A percentile compares a stretch with the other conserved stretches of the same genome.
Conservation (phyloP, 2,113 vertebrate genomes). For the Grallaria varia region DNA sequence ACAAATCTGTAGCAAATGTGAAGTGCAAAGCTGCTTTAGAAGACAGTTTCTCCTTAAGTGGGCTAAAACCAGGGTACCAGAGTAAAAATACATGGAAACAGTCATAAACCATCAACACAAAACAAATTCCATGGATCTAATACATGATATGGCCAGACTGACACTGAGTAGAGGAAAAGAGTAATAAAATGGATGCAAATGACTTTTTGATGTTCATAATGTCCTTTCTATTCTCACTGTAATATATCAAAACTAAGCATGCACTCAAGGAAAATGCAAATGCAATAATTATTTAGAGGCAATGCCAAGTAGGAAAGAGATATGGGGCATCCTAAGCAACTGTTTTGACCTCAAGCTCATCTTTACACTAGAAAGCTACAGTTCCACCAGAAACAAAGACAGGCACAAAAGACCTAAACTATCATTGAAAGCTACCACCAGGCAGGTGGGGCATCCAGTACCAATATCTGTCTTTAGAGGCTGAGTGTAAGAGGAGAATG, state of each 20-base stretch:
- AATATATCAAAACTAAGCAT: background rate
- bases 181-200: background rate
- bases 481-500: background rate
- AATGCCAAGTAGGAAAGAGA: too few relatives aligned
- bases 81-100: too few relatives aligned
- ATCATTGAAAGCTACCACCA: too few relatives aligned
- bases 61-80: too few relatives aligned
- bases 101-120: too few relatives aligned
- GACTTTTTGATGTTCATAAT: background rate
- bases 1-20: too few relatives aligned
- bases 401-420: background rate
- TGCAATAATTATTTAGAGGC: background rate
- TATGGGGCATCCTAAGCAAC: background rate
- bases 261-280: background rate
- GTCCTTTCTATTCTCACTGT: background rate
- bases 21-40: too few relatives aligned
- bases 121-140: too few relatives aligned
- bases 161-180: too few relatives aligned
- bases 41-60: too few relatives aligned
- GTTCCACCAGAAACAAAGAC: background rate
- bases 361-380: background rate
- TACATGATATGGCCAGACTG: too few relatives aligned
- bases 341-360: background rate
- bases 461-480: background rate
- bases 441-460: too few relatives aligned